phyloP scores from a whole-genome alignment of 2,797 vertebrate genomes.

The Eulemur rubriventer region DNA sequence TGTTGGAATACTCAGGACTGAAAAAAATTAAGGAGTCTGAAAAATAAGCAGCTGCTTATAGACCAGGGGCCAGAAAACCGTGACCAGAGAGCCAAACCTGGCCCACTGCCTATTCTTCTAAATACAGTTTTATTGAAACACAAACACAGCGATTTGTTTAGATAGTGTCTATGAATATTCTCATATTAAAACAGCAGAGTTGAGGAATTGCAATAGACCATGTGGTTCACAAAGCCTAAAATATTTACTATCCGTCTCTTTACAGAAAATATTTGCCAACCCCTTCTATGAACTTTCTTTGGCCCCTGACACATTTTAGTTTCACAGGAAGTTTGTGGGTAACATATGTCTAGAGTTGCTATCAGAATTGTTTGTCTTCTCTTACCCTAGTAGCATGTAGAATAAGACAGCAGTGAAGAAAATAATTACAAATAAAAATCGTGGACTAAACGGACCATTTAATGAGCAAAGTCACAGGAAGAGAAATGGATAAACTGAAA shows the following conservation, averaged over 20 bases:
- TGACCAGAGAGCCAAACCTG: neutral
- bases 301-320: neutral
- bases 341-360: neutral
- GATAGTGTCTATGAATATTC: neutral
- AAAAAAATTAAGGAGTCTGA: constrained; percentile 31
- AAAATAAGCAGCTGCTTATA: neutral
- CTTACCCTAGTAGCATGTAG: neutral
- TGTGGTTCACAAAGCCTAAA: neutral
- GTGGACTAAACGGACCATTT: neutral
- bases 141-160: neutral
- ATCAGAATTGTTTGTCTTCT: neutral
- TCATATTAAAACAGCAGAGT: neutral
- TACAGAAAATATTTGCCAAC: neutral
- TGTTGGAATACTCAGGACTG: neutral
- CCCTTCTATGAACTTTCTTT: neutral
- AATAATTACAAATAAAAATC: neutral
- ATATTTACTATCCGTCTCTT: neutral
- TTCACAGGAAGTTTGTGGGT: neutral
- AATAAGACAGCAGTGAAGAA: neutral
- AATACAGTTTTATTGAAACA: neutral
- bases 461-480: neutral
- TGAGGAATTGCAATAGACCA: neutral
- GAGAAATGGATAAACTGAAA: neutral
- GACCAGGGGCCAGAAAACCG: neutral
- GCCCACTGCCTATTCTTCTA: neutral